Conservation (phyloP, 2,797 vertebrate genomes). For the Cuniculus paca region DNA sequence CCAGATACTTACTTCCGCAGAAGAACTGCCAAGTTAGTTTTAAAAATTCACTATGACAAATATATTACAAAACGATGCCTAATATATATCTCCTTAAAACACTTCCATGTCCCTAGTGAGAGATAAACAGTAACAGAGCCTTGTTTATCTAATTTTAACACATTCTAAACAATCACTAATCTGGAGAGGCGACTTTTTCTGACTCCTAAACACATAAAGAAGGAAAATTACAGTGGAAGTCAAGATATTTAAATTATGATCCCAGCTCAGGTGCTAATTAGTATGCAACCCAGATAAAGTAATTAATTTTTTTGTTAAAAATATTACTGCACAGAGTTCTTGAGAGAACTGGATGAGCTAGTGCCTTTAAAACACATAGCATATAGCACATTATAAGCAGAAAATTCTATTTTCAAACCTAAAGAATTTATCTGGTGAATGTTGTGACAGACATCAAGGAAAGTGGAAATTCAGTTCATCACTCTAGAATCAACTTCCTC, state of each 20-base stretch:
- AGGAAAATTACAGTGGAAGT: slow-evolving; percentile 4
- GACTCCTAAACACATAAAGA: background rate
- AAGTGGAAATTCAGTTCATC: background rate
- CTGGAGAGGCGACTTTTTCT: background rate
- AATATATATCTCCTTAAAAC: background rate
- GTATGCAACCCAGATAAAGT: background rate
- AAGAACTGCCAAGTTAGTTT: background rate
- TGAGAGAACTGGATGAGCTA: background rate
- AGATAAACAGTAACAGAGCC: background rate
- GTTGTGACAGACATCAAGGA: background rate
- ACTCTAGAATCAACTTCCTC: background rate
- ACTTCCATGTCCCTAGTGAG: background rate
- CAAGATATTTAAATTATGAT: background rate
- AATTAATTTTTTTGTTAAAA: slow-evolving; percentile 24
- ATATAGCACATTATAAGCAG: background rate
- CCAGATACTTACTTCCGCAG: background rate
- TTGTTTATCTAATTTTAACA: slow-evolving; percentile 30
- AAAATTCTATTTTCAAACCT: background rate
- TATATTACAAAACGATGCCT: background rate
- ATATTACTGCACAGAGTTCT: background rate
- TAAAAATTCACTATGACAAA: background rate
- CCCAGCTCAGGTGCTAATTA: background rate
- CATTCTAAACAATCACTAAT: background rate
- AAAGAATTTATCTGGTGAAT: background rate
- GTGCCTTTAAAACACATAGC: no score